Evolutionary conservation across 2,113 vertebrate species (phyloP).

Genomic region (Pluvialis apricaria): DNA sequence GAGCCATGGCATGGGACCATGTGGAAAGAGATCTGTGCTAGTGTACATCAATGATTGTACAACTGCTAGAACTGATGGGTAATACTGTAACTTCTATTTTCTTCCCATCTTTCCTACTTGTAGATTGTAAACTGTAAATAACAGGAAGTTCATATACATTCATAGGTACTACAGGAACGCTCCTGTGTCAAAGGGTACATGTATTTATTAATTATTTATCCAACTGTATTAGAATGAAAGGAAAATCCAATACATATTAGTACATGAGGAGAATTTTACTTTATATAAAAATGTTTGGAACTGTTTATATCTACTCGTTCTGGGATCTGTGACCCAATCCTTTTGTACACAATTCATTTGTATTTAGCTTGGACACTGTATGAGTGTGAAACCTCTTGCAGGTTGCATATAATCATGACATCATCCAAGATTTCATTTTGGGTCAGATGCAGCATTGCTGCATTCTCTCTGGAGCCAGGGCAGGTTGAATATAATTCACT

Average conservation of each 20-base stretch:
- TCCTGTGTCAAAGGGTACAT: not conserved
- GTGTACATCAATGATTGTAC: not conserved
- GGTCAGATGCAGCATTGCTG: not conserved
- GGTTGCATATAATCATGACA: not conserved
- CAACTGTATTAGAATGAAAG: not conserved
- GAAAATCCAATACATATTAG: not conserved
- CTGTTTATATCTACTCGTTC: not conserved
- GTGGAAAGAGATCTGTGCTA: accelerated
- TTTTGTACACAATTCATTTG: not conserved
- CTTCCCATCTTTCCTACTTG: not conserved
- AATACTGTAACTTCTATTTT: not conserved
- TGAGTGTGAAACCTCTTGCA: not conserved
- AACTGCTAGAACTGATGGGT: not conserved
- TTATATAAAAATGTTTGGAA: not conserved
- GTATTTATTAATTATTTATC: not conserved
- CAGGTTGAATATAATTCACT: not conserved
- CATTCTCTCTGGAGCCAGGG: not conserved
- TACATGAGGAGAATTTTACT: not conserved
- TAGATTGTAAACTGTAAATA: not conserved
- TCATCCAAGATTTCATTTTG: not conserved
- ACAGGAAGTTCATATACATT: not conserved
- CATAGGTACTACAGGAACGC: accelerated
- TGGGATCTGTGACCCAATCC: not conserved
- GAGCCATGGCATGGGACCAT: not conserved
- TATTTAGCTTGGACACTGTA: not conserved